Percentiles rank a stretch among this genome's conserved stretches.
These are phyloP conservation scores for Arbacia lixula DNA, from an alignment of 53 echinoderm and acorn worm genomes.

Conservation along the genomic window DNA sequence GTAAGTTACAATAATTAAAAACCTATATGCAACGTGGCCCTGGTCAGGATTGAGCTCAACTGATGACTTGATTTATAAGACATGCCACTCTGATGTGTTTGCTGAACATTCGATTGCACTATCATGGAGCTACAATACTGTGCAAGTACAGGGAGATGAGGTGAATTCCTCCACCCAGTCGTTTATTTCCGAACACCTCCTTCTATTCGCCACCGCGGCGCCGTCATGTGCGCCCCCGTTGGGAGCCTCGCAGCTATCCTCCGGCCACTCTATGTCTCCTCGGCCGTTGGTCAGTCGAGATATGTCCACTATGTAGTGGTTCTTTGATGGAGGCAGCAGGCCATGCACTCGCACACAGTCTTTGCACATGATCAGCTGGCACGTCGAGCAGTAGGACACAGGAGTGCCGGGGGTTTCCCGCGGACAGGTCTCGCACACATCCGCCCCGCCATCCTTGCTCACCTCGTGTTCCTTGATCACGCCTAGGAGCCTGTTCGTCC, in stretches of 20 bases:
- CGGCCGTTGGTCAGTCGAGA: background rate
- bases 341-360: constrained; percentile 4
- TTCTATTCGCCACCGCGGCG: too few relatives aligned
- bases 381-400: background rate
- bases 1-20: too few relatives aligned
- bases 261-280: constrained; percentile 36
- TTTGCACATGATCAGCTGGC: constrained; percentile 12
- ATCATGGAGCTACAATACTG: too few relatives aligned
- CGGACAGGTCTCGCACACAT: constrained; percentile 12
- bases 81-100: too few relatives aligned
- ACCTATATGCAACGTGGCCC: too few relatives aligned
- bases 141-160: too few relatives aligned
- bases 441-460: background rate
- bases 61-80: too few relatives aligned
- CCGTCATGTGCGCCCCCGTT: background rate
- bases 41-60: too few relatives aligned
- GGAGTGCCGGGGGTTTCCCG: background rate
- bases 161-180: background rate
- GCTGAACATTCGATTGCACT: too few relatives aligned
- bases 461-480: background rate
- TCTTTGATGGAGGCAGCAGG: background rate
- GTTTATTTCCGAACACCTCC: background rate
- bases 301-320: constrained; percentile 11
- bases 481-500: background rate
- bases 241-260: background rate